Evolutionary conservation across 1,140 invertebrate species (phyloP), one percentile per base, ranked within the genome.

Genomic region (Musca domestica): DNA sequence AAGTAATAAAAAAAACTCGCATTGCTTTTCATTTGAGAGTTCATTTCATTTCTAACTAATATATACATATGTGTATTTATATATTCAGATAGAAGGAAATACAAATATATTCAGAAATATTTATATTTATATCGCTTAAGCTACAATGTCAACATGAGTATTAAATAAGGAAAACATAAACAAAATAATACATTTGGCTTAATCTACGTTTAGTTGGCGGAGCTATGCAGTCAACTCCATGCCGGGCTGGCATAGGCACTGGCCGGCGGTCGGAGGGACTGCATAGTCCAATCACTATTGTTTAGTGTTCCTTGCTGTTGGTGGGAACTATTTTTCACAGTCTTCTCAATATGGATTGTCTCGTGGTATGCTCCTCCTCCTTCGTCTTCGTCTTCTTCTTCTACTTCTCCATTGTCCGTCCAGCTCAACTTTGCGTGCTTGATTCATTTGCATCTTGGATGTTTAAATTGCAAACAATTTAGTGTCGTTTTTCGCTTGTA

Each of bases 101-200:
- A 41, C 10, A 41, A 5, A 41, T 41, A 41, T 12, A 41, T 41
- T 7, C 12, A 41, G 27, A 4, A 30, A 4, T 30, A 30, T 30
- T n/a, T 30, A 30, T 30, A 30, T 30, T 3, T 41, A 41, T 9
- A 41, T 41, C 34, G 34, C 34, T 41, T 41, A 41, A 41, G 34
- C 34, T 41, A 41, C 34, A 41, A 41, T 41, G 34, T 41, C 34
- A 41, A 41, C 34, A 41, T 41, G 34, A 41, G 34, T 41, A 41
- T 41, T 41, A 41, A 41, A 41, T 41, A 41, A 41, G 34, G 34
- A 41, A 41, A 41, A 41, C 34, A 41, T 10, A 41, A 41, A 7
- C 34, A 41, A 41, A 41, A 41, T 78, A 78, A 78, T 74, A 78
- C 76, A 78, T 78, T 78, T 78, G 76, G 76, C 74, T 78, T 78